Percentiles rank a stretch among this genome's conserved stretches.
Evolutionary conservation across 2,888 invertebrate species (phyloP).

Genomic region (Microplitis manilae): DNA sequence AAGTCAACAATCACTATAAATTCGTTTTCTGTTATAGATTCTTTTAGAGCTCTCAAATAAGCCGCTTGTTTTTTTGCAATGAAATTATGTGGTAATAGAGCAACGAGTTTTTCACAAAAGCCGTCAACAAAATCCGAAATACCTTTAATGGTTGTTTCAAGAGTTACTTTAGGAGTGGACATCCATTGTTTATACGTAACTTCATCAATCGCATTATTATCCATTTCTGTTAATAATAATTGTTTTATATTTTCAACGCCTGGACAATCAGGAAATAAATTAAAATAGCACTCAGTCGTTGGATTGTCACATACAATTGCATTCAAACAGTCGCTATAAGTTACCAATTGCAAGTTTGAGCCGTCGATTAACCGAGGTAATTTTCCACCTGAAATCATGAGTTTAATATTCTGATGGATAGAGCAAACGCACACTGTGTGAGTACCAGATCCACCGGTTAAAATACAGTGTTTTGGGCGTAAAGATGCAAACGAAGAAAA

Average conservation of each 20-base stretch:
- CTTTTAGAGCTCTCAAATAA: conserved; percentile 31
- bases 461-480: conserved; percentile 32
- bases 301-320: conserved; percentile 28
- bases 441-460: conserved; percentile 36
- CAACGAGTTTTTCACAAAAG: conserved; percentile 38
- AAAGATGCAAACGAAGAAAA: neutral
- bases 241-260: conserved; percentile 31
- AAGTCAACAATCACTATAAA: conserved; percentile 48
- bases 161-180: conserved; percentile 36
- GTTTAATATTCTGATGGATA: conserved; percentile 39
- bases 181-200: conserved; percentile 41
- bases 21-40: conserved; percentile 30
- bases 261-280: conserved; percentile 29
- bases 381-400: too few species aligned
- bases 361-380: too few species aligned
- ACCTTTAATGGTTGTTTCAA: conserved; percentile 37
- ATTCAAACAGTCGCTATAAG: conserved; percentile 21
- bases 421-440: conserved; percentile 38
- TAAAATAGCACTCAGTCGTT: conserved; percentile 23
- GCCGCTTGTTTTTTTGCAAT: conserved; percentile 42
- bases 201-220: conserved; percentile 37
- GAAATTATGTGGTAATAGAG: conserved; percentile 36
- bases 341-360: too few species aligned
- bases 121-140: conserved; percentile 37
- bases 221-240: conserved; percentile 30